Percentiles rank a stretch among this genome's conserved stretches.
phyloP scores from a whole-genome alignment of 2,797 vertebrate species.

The Heliangelus exortis region DNA sequence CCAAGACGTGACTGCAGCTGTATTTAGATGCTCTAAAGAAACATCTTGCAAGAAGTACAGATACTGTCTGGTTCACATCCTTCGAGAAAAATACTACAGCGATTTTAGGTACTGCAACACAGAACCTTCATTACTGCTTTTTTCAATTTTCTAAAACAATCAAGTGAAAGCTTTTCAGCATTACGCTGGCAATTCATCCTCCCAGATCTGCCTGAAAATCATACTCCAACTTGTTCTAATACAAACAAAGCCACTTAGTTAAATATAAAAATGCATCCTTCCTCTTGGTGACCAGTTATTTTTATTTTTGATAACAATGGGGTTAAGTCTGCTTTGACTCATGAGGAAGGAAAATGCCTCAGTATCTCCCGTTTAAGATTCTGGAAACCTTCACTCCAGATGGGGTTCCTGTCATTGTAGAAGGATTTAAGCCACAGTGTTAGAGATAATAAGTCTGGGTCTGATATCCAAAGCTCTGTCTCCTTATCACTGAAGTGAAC shows the following conservation, averaged over 20 bases:
- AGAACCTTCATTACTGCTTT: background rate
- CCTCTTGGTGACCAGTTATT: background rate
- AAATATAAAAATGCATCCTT: slow-evolving; percentile 25
- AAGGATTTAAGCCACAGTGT: slow-evolving; percentile 52
- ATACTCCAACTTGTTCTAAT: background rate
- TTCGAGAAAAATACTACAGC: background rate
- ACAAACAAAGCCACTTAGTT: background rate
- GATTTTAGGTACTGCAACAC: background rate
- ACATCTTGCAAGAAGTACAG: background rate
- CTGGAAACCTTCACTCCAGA: slow-evolving; percentile 74
- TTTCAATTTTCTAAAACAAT: background rate
- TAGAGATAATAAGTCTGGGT: slow-evolving; percentile 60
- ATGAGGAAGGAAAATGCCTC: slow-evolving; percentile 64
- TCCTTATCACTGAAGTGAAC: slow-evolving; percentile 73
- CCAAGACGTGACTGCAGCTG: background rate
- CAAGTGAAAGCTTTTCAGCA: background rate
- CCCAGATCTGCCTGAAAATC: background rate
- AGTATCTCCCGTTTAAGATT: slow-evolving; percentile 52
- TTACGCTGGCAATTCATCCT: background rate
- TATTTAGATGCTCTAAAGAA: background rate
- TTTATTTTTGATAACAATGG: slow-evolving; percentile 33
- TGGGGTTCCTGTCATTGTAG: slow-evolving; percentile 67
- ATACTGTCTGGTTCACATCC: background rate
- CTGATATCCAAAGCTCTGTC: slow-evolving; percentile 63
- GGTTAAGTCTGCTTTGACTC: slow-evolving; percentile 63